phyloP scores from a whole-genome alignment of 1,140 invertebrate species.

The Phocides pigmalion region DNA sequence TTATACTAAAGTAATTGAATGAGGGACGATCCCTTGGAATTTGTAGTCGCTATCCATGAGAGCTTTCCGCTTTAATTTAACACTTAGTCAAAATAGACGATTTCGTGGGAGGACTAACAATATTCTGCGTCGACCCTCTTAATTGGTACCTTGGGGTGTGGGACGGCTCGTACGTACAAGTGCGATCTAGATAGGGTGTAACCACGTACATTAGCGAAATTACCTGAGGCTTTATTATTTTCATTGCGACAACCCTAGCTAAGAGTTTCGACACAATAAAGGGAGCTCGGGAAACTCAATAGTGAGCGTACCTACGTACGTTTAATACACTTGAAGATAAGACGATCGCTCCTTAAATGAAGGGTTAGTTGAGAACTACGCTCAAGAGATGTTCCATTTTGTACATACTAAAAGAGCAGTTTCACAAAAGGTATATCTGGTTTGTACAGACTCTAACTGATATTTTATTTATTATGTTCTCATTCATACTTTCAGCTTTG shows the following conservation, averaged over 20 bases:
- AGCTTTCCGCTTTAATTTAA: conserved; percentile 54
- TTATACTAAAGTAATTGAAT: conserved; percentile 23
- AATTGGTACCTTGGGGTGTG: conserved; percentile 68
- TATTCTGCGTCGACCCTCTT: conserved; percentile 62
- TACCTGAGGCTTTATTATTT: conserved; percentile 78
- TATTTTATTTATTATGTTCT: too few species aligned
- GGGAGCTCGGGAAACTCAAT: conserved; percentile 30
- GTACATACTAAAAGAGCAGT: conserved; percentile 23
- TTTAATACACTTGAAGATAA: conserved; percentile 32
- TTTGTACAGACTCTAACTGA: neutral
- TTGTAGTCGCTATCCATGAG: conserved; percentile 36
- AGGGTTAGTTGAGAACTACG: conserved; percentile 15
- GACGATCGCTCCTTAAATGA: conserved; percentile 28
- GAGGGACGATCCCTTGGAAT: conserved; percentile 33
- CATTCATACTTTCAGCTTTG: too few species aligned
- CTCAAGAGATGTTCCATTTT: conserved; percentile 8
- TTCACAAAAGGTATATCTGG: neutral
- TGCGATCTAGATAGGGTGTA: conserved; percentile 75
- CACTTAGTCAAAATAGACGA: conserved; percentile 62
- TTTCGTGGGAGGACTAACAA: conserved; percentile 54
- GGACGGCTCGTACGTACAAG: conserved; percentile 65
- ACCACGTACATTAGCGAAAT: conserved; percentile 81
- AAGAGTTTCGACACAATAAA: conserved; percentile 46
- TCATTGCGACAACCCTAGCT: conserved; percentile 69
- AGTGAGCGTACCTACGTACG: conserved; percentile 10